Base-by-base conservation (phyloP, 2,888 invertebrate genomes). In the Lucinisca nassula region DNA sequence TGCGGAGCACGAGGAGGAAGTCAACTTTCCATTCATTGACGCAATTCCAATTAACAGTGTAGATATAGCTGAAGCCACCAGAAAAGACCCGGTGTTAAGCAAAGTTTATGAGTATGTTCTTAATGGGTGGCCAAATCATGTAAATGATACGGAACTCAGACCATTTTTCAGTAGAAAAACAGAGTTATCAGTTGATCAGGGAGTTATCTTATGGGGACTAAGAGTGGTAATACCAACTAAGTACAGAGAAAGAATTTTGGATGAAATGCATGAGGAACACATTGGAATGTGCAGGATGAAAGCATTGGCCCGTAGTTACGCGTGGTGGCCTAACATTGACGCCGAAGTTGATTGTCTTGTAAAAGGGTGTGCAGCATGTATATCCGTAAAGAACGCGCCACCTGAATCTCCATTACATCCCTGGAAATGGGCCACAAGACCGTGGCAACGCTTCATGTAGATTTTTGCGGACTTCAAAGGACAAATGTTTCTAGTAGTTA, bases 241-340 rank as follows among this genome's bases (percentile, higher is more conserved):
- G 58, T 49, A 79, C 40, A 78, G 82, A 8, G 27, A 70, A 14
- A 30, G 51, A n/a, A 55, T 93, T 14, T 40, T 92, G 32, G 70
- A 86, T 73, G 51, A 82, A 79, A 82, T 95, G 0, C 95, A 95
- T 85, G 70, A 67, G 10, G 55, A 77, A 51, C 95, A 95, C 79
- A 90, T 90, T 8, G 94, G 95, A 0, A 92, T 92, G 32, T 86
- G 85, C 0, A 82, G 92, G 21, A 94, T 94, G 91, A 95, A 95
- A 76, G 45, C 72, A 14, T 74, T 93, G 10, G 94, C 94, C 0
- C 70, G 95, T 10, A 81, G 85, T 58, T 85, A 90, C 80, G 93
- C 94, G 45, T 95, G 92, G 90, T 95, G 95, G 95, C 89, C 90
- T 6, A 79, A 80, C 10, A 55, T 92, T 67, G 91, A 92, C 70